Evolutionary conservation across 2,888 invertebrate species (phyloP), one percentile per base, ranked within the genome.

Genomic region (Caenorhabditis sp.): DNA sequence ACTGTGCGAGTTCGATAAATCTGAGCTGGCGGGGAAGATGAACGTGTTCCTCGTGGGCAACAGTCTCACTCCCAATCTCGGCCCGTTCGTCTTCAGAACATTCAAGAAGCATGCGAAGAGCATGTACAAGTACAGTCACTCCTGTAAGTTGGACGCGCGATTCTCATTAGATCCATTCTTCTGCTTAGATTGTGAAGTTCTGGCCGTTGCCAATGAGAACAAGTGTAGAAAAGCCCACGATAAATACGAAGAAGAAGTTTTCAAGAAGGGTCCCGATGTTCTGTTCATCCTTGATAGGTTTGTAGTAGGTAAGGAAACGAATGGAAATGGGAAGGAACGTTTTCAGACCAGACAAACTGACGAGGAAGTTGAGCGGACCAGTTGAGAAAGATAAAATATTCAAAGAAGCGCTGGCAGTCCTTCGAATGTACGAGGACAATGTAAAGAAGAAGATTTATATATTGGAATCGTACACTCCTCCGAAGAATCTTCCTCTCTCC

Each of bases 41-140:
- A 66, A 32, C 8, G 62, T 77, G 2, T 56, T 74, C 11, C 24
- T 81, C 13, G 58, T 81, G 1, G 81, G 81, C 22, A 81, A 81
- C 45, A 80, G 80, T 53, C 72, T 74, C 50, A 61, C 75, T n/a
- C 46, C 78, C 8, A 80, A 80, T 50, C 30, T 78, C 9, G 78
- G 50, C 2, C 27, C 58, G 8, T n/a, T 80, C 30, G 75, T 78
- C 11, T 78, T 72, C 37, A 68, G 75, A 4, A 59, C 55, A 1
- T 79, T 76, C 53, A 53, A 50, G 30, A 65, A 55, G 26, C 58
- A 73, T 11, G 78, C 71, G n/a, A 72, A 52, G 24, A 62, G 41
- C 22, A 80, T 80, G 59, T 71, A 56, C 50, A 80, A 80, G 48
- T 75, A 46, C 37, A 78, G 77, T 37, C 46, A 68, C 20, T 72